phyloP scores from a whole-genome alignment of 1,140 invertebrate genomes.

The Drosophila kurseongensis region DNA sequence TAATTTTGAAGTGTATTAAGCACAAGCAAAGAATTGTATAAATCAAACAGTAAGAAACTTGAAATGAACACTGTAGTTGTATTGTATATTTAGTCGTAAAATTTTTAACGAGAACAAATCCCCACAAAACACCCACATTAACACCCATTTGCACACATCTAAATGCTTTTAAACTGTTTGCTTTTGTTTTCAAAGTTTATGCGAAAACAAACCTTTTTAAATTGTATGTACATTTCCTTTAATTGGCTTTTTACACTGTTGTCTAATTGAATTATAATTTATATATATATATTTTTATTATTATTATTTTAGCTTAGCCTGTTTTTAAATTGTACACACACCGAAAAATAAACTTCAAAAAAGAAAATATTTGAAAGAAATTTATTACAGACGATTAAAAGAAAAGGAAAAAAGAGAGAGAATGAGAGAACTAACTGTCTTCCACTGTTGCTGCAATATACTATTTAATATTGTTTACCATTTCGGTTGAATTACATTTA shows the following conservation, averaged over 20 bases:
- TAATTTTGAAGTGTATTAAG: conserved; percentile 80
- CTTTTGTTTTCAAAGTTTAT: conserved; percentile 33
- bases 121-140: conserved; percentile 18
- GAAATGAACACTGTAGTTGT: conserved; percentile 70
- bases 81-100: conserved; percentile 74
- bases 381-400: conserved; percentile 33
- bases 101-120: conserved; percentile 60
- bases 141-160: conserved; percentile 33
- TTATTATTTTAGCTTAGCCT: conserved; percentile 42
- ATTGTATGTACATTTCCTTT: conserved; percentile 77
- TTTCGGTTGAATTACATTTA: conserved; percentile 47
- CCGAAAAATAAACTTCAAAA: conserved; percentile 48
- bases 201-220: conserved; percentile 57
- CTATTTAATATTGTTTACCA: conserved; percentile 56
- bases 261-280: conserved; percentile 78
- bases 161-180: conserved; percentile 78
- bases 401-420: conserved; percentile 43
- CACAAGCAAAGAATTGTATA: conserved; percentile 74
- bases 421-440: conserved; percentile 59
- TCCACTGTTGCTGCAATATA: conserved; percentile 84
- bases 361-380: conserved; percentile 36
- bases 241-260: conserved; percentile 76
- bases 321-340: conserved; percentile 56
- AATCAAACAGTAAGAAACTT: conserved; percentile 42
- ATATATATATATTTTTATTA: conserved; percentile 53